Evolutionary conservation across 2,888 invertebrate species (phyloP), one percentile per base, ranked within the genome.

Genomic region (Pollenia angustigena): DNA sequence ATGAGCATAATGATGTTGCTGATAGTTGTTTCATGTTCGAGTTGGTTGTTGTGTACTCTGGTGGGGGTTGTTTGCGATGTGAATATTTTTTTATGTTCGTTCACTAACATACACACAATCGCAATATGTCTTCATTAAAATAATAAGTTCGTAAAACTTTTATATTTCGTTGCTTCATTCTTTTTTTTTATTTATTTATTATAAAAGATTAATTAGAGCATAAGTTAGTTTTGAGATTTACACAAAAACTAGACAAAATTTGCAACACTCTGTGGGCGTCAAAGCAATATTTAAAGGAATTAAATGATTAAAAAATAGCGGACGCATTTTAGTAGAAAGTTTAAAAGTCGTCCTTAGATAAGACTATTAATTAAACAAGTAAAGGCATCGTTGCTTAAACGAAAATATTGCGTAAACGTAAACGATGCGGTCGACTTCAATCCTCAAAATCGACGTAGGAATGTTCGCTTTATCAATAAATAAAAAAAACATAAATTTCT

Each of bases 151-250:
- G 69, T 48, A 18, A 71, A 64, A 66, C 48, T 76, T 46, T 81
- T 74, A 0, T 23, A 58, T 60, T 44, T 62, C 48, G 56, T 23
- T 58, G 9, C 9, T 58, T 52, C 48, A 14, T 14, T 52, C 18
- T 14, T 46, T 71, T 42, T n/a, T 14, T 74, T 74, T 40, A 16
- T n/a, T 32, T n/a, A 12, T 74, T 74, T 40, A 16, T n/a, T 32
- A 75, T 40, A 60, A 52, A 75, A 75, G 86, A 83, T 86, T 86
- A 83, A 86, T 86, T 82, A 80, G 82, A 82, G 79, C 82, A 86
- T 14, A 79, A 82, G 74, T 50, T 64, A 23, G 72, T 80, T 74
- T 46, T 40, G 54, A 40, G 32, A 83, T 64, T 71, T 71, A 40
- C 62, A 71, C 58, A 52, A 40, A 62, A 32, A 54, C 52, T 54